Conservation (phyloP, 2,888 invertebrate species). For the Portevinia maculata region DNA sequence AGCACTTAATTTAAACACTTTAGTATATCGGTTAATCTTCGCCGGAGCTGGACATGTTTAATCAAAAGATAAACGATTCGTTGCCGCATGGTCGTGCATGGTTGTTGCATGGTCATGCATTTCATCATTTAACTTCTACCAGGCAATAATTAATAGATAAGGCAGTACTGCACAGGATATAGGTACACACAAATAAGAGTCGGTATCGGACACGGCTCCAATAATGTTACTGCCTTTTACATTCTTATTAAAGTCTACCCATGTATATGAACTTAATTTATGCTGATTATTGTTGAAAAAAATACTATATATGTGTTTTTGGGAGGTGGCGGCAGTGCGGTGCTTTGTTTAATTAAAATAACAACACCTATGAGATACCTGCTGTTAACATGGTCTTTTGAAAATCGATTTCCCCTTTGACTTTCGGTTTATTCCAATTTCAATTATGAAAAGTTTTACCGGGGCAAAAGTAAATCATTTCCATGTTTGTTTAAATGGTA, state of each 20-base stretch:
- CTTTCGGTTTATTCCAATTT: no score
- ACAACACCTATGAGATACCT: neutral
- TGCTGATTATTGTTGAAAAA: conserved; percentile 48
- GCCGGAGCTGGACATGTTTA: conserved; percentile 45
- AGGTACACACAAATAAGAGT: neutral
- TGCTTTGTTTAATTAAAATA: conserved; percentile 19
- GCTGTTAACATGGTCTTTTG: neutral
- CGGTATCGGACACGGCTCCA: conserved; percentile 1
- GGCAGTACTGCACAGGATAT: conserved; percentile 21
- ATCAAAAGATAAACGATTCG: conserved; percentile 57
- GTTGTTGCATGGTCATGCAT: conserved; percentile 4
- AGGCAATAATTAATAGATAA: conserved; percentile 55
- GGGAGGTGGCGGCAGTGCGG: neutral
- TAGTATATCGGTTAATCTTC: conserved; percentile 48
- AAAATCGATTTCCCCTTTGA: neutral
- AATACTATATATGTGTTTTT: no score
- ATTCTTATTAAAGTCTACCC: conserved; percentile 61
- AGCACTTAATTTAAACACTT: conserved; percentile 32
- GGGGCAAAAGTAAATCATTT: neutral
- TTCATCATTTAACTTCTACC: conserved; percentile 44
- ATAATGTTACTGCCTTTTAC: conserved; percentile 49
- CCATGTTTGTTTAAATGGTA: neutral
- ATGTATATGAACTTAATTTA: conserved; percentile 40
- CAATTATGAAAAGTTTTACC: neutral
- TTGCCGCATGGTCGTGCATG: no score